Evolutionary conservation across 2,113 vertebrate genomes (phyloP).

Genomic region (Dryoscopus gambensis): DNA sequence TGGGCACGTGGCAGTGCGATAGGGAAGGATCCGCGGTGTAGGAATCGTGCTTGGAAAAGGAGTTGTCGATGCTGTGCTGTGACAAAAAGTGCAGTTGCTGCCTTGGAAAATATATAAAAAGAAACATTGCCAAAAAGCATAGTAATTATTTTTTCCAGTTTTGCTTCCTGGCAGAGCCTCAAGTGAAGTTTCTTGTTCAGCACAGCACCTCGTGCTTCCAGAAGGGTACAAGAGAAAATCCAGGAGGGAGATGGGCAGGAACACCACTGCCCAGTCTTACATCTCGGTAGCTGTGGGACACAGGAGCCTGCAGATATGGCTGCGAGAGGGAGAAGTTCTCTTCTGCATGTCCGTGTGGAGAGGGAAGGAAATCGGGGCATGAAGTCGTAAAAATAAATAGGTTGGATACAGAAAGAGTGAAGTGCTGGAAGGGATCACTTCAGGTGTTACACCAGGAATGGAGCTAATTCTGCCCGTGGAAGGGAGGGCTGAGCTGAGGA

Average conservation of each 20-base stretch:
- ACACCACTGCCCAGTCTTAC: rapidly evolving
- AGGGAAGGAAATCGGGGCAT: not conserved
- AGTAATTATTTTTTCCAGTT: not conserved
- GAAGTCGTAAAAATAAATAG: not conserved
- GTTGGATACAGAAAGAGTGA: not conserved
- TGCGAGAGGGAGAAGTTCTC: not conserved
- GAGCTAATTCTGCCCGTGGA: not conserved
- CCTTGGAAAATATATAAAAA: not conserved
- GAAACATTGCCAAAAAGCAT: not conserved
- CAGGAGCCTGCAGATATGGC: not conserved
- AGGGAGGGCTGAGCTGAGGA: not conserved
- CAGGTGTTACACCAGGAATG: not conserved
- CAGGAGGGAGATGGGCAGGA: not conserved
- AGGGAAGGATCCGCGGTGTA: not conserved
- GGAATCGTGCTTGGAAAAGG: not conserved
- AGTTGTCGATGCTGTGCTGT: not conserved
- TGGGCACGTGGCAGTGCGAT: rapidly evolving
- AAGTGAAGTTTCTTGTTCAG: not conserved
- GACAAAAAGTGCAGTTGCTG: not conserved
- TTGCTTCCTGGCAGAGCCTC: not conserved
- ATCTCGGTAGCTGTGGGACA: rapidly evolving
- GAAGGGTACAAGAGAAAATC: not conserved
- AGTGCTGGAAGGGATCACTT: not conserved
- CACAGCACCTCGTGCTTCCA: not conserved
- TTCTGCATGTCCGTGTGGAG: rapidly evolving